Percentiles rank a stretch among this genome's conserved stretches.
Conservation (phyloP, 2,888 invertebrate species). For the Lacanobia oleracea region DNA sequence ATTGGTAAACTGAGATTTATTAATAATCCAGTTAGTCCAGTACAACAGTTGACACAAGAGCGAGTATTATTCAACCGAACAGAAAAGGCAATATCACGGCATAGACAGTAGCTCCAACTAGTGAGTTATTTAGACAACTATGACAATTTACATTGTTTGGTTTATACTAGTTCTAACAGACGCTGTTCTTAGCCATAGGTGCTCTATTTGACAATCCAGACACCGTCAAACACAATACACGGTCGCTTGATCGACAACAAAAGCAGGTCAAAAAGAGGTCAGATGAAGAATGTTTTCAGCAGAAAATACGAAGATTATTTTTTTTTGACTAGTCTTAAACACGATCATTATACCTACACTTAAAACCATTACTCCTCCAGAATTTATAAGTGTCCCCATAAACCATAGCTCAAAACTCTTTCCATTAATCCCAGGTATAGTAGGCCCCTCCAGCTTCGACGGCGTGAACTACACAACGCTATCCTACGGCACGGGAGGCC, state of each 20-base stretch:
- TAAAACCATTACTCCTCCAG: not conserved
- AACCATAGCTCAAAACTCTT: not conserved
- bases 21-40: too few relatives aligned
- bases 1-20: too few relatives aligned
- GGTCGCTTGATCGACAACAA: not conserved
- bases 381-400: not conserved
- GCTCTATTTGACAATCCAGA: not conserved
- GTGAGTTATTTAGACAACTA: too few relatives aligned
- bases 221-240: too few relatives aligned
- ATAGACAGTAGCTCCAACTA: too few relatives aligned
- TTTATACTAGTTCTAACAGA: too few relatives aligned
- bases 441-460: conserved; percentile 91
- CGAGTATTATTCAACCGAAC: too few relatives aligned
- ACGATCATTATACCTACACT: not conserved
- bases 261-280: not conserved
- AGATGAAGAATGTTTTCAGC: not conserved
- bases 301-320: too few relatives aligned
- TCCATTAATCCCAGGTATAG: conserved; percentile 87
- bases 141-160: too few relatives aligned
- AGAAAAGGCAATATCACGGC: too few relatives aligned
- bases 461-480: conserved; percentile 94
- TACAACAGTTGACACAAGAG: too few relatives aligned
- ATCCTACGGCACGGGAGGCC: conserved; percentile 94
- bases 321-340: too few relatives aligned
- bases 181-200: not conserved